A percentile compares a stretch with the other conserved stretches of the same genome.
phyloP scores from a whole-genome alignment of 2,797 vertebrate species.

The Sebastolobus alascanus region DNA sequence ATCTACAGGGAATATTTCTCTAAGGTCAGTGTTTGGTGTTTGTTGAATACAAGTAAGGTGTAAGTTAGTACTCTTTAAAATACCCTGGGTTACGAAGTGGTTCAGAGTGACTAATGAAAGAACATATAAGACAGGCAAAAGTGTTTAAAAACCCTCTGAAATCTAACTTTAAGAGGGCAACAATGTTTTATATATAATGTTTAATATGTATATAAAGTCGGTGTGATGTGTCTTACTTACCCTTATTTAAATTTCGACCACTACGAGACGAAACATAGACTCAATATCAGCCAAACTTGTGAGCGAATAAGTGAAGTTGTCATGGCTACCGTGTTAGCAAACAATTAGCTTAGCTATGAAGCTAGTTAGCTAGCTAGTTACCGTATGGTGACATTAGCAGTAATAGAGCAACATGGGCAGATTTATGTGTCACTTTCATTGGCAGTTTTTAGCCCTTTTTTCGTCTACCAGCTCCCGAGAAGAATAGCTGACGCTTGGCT shows the following conservation, averaged over 20 bases:
- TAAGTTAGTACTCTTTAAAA: neutral
- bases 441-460: neutral
- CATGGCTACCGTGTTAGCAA: neutral
- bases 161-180: neutral
- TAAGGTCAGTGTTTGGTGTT: conserved; percentile 49
- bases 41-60: neutral
- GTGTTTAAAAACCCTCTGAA: neutral
- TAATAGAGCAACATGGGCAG: neutral
- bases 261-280: neutral
- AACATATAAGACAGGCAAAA: too few relatives aligned
- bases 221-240: neutral
- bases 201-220: neutral
- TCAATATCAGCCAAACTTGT: neutral
- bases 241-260: neutral
- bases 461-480: neutral
- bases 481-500: neutral
- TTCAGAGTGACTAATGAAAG: neutral
- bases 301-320: neutral
- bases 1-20: conserved; percentile 73
- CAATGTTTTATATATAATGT: too few relatives aligned
- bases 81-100: neutral
- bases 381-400: neutral
- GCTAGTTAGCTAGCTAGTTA: neutral
- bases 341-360: neutral
- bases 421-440: neutral